Base-by-base conservation (phyloP, 2,888 invertebrate genomes). In the Ischnus inquisitorius region DNA sequence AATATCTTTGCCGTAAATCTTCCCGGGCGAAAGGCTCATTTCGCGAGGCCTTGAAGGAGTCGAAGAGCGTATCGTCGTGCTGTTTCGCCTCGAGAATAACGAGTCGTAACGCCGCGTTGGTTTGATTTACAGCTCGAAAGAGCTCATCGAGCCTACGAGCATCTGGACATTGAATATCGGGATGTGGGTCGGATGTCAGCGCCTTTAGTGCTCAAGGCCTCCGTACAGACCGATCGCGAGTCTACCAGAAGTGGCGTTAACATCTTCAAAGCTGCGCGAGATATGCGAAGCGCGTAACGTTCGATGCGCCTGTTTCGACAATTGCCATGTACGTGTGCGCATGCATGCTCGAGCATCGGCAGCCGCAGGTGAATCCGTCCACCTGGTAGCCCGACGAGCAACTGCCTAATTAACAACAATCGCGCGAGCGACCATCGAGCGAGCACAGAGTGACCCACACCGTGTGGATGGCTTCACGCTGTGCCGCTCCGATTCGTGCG, bases 391-490 rank as follows among this genome's bases (percentile, higher is more conserved):
- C 60, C 82, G 85, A 87, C 86, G 51, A 87, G 89, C 90, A 91
- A 90, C 90, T 90, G 90, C 89, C 90, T 90, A 90, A 91, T 91
- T 91, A 91, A 91, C 90, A 89, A 90, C 88, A 90, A 90, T 89
- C 88, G 87, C 82, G 82, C 83, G 84, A 84, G 69, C 77, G 84
- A 83, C 84, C 85, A 87, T 78, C 84, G 85, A 84, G 79, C 83
- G 83, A 85, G 79, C 83, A 82, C 48, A 39, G 16, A 64, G 39
- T 19, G 64, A 64, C 4, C 54, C 43, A 34, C 16, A 74, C 25
- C 16, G 5, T 10, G 54, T 16, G 48, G 14, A 62, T 2, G 8
- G 16, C 43, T 54, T 25, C 2, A 12, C n/a, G n/a, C 46, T 48
- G 25, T 19, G 16, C 57, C 28, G 57, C 12, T 22, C 5, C 57